phyloP scores from a whole-genome alignment of 2,888 invertebrate genomes.

The Syrista parreyssii region DNA sequence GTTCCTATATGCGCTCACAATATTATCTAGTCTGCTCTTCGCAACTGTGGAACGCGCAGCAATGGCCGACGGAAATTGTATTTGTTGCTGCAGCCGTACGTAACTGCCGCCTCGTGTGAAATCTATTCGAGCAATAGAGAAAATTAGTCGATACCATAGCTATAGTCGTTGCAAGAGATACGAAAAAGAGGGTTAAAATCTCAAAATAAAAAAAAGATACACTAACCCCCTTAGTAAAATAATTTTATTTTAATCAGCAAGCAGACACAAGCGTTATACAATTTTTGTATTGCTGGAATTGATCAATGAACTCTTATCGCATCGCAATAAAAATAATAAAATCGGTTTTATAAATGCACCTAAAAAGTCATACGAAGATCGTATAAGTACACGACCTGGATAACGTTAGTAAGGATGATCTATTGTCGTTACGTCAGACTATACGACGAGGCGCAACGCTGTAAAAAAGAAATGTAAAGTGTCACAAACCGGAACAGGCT shows the following conservation, averaged over 20 bases:
- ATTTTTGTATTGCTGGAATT: neutral
- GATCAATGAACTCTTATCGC: neutral
- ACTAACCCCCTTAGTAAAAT: neutral
- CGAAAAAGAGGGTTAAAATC: neutral
- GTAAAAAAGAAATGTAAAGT: slow-evolving; percentile 15
- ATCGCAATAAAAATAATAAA: neutral
- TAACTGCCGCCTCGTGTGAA: slow-evolving; percentile 33
- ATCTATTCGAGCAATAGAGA: slow-evolving; percentile 34
- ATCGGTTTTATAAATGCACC: neutral
- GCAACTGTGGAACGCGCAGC: slow-evolving; percentile 47
- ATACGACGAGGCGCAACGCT: slow-evolving; percentile 1
- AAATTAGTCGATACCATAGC: slow-evolving; percentile 27
- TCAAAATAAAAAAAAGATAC: neutral
- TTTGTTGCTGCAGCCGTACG: slow-evolving; percentile 50
- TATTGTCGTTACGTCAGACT: slow-evolving; percentile 18
- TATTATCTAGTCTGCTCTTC: slow-evolving; percentile 61
- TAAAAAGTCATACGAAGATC: neutral
- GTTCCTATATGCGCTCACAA: slow-evolving; percentile 59
- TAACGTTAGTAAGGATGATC: slow-evolving; percentile 23
- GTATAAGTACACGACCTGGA: neutral
- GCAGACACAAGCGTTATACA: neutral
- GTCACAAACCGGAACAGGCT: slow-evolving; percentile 13
- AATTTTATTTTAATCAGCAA: neutral
- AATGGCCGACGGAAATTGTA: slow-evolving; percentile 60
- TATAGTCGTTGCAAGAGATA: neutral